phyloP scores from a whole-genome alignment of 1,140 invertebrate species.

The Euura lappo region DNA sequence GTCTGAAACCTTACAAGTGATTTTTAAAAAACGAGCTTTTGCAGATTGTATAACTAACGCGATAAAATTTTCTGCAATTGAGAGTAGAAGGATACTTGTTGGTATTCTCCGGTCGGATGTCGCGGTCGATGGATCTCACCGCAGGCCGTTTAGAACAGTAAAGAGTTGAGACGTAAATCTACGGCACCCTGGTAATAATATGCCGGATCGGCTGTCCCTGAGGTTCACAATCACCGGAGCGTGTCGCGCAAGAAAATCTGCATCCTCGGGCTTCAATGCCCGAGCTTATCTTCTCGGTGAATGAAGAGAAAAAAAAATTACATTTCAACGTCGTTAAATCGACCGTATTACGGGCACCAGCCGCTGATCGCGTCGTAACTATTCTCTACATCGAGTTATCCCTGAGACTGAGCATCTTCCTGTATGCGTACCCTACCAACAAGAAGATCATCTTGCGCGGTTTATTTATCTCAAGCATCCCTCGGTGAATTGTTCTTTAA shows the following conservation, averaged over 20 bases:
- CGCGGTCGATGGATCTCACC: not conserved
- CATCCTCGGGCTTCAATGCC: not conserved
- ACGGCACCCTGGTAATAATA: not conserved
- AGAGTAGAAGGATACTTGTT: not conserved
- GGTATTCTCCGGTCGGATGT: not conserved
- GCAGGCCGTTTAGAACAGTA: not conserved
- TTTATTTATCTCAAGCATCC: too few relatives aligned
- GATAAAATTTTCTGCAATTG: not conserved
- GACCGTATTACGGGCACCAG: not conserved
- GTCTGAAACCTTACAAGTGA: too few relatives aligned
- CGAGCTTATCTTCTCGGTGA: not conserved
- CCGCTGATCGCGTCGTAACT: not conserved
- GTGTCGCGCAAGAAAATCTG: not conserved
- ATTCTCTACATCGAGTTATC: not conserved
- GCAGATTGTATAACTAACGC: too few relatives aligned
- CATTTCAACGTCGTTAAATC: not conserved
- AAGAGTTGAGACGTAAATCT: conserved; percentile 3
- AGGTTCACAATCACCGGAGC: not conserved
- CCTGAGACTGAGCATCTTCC: too few relatives aligned
- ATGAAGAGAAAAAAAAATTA: not conserved
- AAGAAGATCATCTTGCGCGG: too few relatives aligned
- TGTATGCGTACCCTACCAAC: too few relatives aligned
- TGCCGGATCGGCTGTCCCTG: not conserved
- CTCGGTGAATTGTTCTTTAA: too few relatives aligned
- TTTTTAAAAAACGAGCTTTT: too few relatives aligned